Evolutionary conservation across 2,113 vertebrate species (phyloP), one percentile per base, ranked within the genome.

Genomic region (Psittacula cyanocephala): DNA sequence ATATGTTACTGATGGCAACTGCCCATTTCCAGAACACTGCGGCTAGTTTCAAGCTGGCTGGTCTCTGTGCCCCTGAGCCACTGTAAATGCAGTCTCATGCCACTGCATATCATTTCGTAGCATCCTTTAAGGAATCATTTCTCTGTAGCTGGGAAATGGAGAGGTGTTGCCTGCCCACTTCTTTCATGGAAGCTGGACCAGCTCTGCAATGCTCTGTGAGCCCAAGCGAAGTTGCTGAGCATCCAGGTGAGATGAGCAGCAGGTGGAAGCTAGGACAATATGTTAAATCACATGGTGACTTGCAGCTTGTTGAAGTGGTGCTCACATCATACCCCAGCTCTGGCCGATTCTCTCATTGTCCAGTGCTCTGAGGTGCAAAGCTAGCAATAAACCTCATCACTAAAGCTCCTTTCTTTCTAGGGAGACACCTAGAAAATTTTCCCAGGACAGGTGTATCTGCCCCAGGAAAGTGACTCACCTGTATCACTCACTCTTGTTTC

Each of bases 11-110:
- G 11, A 39, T 37, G 83, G 88, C 81, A 93, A 53, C 90, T 95
- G 52, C 65, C 79, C 88, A 39, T 77, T 84, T 84, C 83, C 93
- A 96, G 59, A 81, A 77, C 57, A 37, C 52, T 44, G 59, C 29
- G 23, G 74, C 70, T 3, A 1, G 37, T 46, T 89, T 89, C 57
- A 69, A 83, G 72, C 68, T 49, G 13, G 81, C 4, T 1, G 28
- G 46, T 50, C 65, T 39, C 57, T 63, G 35, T 59, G 64, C 60
- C 28, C 59, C 82, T 9, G 17, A 81, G 39, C 65, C 11, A 1
- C 49, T 81, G 60, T 39, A 71, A 91, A 72, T 9, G 53, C 17
- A 28, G 6, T n/a, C 63, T 78, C 20, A 7, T 46, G n/a, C 10
- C 70, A 57, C 49, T 37, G 47, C 1, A 1, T 50, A 63, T 60